Base-by-base conservation (phyloP, 2,888 invertebrate species). In the Leptinotarsa juncta region DNA sequence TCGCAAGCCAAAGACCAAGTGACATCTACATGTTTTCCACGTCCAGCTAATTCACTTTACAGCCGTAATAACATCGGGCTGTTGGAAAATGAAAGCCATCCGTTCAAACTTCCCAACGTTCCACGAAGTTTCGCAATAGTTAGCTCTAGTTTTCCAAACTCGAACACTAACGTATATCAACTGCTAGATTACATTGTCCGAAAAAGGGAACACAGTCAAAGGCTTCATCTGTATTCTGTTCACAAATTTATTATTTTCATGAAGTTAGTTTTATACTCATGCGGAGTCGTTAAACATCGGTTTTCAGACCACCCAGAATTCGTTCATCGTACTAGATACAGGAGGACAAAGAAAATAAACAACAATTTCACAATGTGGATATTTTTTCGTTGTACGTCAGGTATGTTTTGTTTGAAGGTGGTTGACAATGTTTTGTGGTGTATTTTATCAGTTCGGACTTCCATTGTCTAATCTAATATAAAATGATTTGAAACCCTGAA, bases 41-140 rank as follows among this genome's bases (percentile, higher is more conserved):
- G 60, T 65, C 49, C 16, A 55, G 62, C 48, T 42, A 62, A 70
- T 57, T 70, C 42, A 70, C 49, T 60, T 49, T 65, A 65, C 26
- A 48, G 49, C 20, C 42, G 42, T 60, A 70, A 62, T 16, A 50
- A 18, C 49, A 50, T 51, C 83, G 49, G 12, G n/a, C 42, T 62
- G 62, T 62, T 42, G 26, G 62, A 62, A 62, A 62, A 62, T 42
- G 62, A 26, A 62, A 62, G 62, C 62, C 62, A 62, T 32, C 62
- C 62, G 62, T 62, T 18, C 7, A n/a, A 62, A 62, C 62, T 62
- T 62, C 32, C 42, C 42, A 18, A 15, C 62, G 42, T 42, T 62
- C 32, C 32, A 15, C 26, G 42, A 62, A 62, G 62, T 62, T 42
- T 5, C 42, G 32, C 42, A 5, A 26, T 32, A 62, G 62, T 42